Percentiles rank a stretch among this genome's conserved stretches.
These are phyloP conservation scores for Dendroctonus valens DNA, from an alignment of 1,140 invertebrate species.

Conservation along the genomic window DNA sequence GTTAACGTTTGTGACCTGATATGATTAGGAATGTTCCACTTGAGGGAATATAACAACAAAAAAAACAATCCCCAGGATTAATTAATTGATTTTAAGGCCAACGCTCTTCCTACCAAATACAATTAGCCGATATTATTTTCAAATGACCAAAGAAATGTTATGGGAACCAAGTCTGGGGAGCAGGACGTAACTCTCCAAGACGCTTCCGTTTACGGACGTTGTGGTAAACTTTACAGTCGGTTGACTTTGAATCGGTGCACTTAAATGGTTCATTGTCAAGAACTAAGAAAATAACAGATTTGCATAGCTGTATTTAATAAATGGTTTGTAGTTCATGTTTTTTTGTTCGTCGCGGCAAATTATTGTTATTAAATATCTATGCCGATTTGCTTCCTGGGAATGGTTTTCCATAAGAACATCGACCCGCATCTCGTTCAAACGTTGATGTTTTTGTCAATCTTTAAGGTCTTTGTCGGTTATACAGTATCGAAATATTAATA, in stretches of 20 bases:
- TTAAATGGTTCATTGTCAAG: constrained; percentile 19
- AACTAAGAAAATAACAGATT: constrained; percentile 19
- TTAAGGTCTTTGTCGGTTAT: too few species aligned
- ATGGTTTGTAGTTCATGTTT: constrained; percentile 7
- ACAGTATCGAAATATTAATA: too few species aligned
- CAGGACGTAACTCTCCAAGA: constrained; percentile 2
- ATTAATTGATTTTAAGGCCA: too few species aligned
- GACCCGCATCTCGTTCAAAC: too few species aligned
- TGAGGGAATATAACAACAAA: too few species aligned
- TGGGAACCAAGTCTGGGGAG: constrained; percentile 4
- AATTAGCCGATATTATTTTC: too few species aligned
- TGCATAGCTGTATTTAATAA: constrained; percentile 13
- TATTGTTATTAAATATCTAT: constrained; percentile 14
- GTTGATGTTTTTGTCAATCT: too few species aligned
- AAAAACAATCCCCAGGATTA: too few species aligned
- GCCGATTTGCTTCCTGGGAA: not conserved
- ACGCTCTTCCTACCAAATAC: too few species aligned
- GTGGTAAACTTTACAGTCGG: constrained; percentile 17
- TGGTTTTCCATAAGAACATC: too few species aligned
- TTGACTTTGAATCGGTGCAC: constrained; percentile 17
- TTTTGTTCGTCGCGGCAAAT: constrained; percentile 1
- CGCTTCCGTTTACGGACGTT: constrained; percentile 2
- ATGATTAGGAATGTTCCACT: too few species aligned
- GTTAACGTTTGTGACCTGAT: too few species aligned
- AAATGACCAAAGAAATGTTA: not conserved